Conservation (phyloP, 2,888 invertebrate genomes). For the Acanthococcus lagerstroemiae region DNA sequence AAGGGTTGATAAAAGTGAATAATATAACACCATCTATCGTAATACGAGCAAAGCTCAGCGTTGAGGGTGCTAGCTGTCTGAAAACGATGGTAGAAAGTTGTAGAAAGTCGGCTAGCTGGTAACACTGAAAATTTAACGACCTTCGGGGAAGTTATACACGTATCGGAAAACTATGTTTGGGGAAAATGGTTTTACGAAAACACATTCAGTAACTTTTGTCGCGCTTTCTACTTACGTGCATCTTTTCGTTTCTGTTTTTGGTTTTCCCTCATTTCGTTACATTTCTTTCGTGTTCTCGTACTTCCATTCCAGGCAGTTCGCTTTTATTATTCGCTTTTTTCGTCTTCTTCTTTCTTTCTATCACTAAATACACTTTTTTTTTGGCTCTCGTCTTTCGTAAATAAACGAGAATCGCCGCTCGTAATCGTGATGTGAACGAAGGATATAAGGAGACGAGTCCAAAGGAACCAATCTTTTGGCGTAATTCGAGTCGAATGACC, state of each 20-base stretch:
- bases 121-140: constrained; percentile 20
- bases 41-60: neutral
- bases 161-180: constrained; percentile 18
- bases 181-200: constrained; percentile 8
- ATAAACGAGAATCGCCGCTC: neutral
- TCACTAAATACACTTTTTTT: no score
- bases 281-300: no score
- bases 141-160: constrained; percentile 3
- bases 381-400: neutral
- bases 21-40: neutral
- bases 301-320: neutral
- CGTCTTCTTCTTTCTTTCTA: neutral
- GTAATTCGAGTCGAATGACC: neutral
- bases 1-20: neutral
- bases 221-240: constrained; percentile 9
- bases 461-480: neutral
- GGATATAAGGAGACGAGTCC: no score
- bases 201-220: constrained; percentile 16
- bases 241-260: neutral
- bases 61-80: no score
- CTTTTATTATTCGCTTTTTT: constrained; percentile 2
- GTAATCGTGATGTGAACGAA: no score
- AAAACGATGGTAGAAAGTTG: neutral
- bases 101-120: neutral
- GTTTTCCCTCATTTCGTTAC: no score